phyloP scores from a whole-genome alignment of 2,113 vertebrate species.

The Pterocles burchelli region DNA sequence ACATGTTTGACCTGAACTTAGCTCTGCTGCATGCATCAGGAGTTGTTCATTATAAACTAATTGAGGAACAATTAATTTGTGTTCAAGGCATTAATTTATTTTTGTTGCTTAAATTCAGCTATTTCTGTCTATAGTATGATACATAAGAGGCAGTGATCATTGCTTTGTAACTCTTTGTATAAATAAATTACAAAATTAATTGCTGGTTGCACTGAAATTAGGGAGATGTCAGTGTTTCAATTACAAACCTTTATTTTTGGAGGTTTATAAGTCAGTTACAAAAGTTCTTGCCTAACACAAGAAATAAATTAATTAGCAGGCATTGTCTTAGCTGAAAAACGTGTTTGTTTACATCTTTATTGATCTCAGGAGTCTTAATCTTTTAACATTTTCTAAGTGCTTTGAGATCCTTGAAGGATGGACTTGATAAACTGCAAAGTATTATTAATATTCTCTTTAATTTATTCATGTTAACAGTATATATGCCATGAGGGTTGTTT shows the following conservation, averaged over 20 bases:
- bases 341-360: slow-evolving; percentile 50
- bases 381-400: slow-evolving; percentile 17
- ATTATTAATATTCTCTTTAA: background rate
- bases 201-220: slow-evolving; percentile 31
- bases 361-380: slow-evolving; percentile 20
- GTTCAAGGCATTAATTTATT: background rate
- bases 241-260: slow-evolving; percentile 18
- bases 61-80: background rate
- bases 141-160: background rate
- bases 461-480: background rate
- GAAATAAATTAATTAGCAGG: slow-evolving; percentile 43
- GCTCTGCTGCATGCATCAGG: background rate
- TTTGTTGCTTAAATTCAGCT: background rate
- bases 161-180: slow-evolving; percentile 14
- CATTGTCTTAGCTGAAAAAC: slow-evolving; percentile 28
- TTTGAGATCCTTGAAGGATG: slow-evolving; percentile 12
- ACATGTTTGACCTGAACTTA: background rate
- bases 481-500: background rate
- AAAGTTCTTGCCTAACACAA: slow-evolving; percentile 8
- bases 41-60: background rate
- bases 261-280: slow-evolving; percentile 16
- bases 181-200: slow-evolving; percentile 47
- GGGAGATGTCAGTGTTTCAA: slow-evolving; percentile 8
- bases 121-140: background rate
- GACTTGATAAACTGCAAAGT: background rate